Evolutionary conservation across 2,113 vertebrate genomes (phyloP), one percentile per base, ranked within the genome.

Genomic region (Orthochromis malagaraziensis): DNA sequence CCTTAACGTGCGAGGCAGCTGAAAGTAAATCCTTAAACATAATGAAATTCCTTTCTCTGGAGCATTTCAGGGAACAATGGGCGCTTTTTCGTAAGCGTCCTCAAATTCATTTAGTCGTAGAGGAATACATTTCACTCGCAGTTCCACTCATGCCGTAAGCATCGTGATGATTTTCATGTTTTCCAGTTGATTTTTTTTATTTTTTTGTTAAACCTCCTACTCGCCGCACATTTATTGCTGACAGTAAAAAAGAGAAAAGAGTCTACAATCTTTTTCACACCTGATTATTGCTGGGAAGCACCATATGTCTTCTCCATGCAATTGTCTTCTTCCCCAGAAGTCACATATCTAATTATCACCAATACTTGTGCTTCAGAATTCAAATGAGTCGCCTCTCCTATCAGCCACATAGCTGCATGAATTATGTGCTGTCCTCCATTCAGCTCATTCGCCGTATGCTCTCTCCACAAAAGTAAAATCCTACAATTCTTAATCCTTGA

Each of bases 261-360:
- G 49, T 75, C 65, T 58, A 73, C 58, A 75, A 51, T 89, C 13
- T 73, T 92, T 68, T 83, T 73, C 75, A 68, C 87, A 85, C 84
- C 75, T 88, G 79, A 93, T 84, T 91, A 83, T 92, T 89, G 84
- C 86, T 73, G 51, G 21, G 82, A 86, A 92, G 65, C 6, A 11
- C 24, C 42, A 17, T 31, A 31, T 77, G 58, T 19, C 10, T 84
- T 86, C 84, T 87, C 80, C 80, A 35, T 81, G 83, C 70, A 84
- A 89, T 88, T 94, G 84, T 90, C 49, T 31, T 17, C 21, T 92
- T 83, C 87, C 89, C 88, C 80, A 84, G 82, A 77, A 84, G 92
- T 89, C 84, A 94, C 84, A 88, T 51, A 91, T 91, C 89, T 94
- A 94, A 96, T 95, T 95, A 95, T 92, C 79, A 70, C 84, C 90